Base-by-base conservation (phyloP, 2,888 invertebrate genomes). In the Dryococelus australis region DNA sequence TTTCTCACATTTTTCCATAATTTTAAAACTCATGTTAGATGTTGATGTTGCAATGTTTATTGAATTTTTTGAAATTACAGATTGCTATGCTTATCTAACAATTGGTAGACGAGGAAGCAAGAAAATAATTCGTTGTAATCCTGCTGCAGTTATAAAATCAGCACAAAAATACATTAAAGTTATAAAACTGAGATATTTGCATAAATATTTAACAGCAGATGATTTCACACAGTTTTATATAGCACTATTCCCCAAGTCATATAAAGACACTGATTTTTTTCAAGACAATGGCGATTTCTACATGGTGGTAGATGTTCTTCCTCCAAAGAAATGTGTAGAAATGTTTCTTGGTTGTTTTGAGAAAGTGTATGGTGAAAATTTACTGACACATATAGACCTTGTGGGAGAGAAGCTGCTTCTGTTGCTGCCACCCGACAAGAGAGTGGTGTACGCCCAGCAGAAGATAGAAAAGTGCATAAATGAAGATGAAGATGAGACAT, bases 401-500 rank as follows among this genome's bases (percentile, higher is more conserved):
- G 16, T 83, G 13, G 24, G 83, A 8, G 43, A 83, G 35, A 83
- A 83, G 43, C 83, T 83, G n/a, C 83, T 83, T 27, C 83, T 16
- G 83, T 16, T 16, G 28, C 24, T 83, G 16, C 43, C 83, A 43
- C 35, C 83, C 6, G 83, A 83, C 28, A 28, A 83, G 83, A 83
- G 83, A 83, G 83, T 35, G 16, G 35, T 20, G 28, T 83, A 35
- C 26, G 43, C 83, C 13, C 35, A 83, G 35, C 35, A 16, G 35
- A 83, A 83, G 83, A 28, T 83, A 6, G 83, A 28, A 4, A 16
- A 24, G 83, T 83, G 83, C 24, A 0, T 43, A 24, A 43, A 24
- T 13, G 6, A 13, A 43, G 83, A 83, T 28, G 28, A 27, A 83
- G 83, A 83, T 83, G 83, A 83, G 43, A 83, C 83, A 4, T 24